Evolutionary conservation across 2,888 invertebrate genomes (phyloP).

Genomic region (Theristus sp.): DNA sequence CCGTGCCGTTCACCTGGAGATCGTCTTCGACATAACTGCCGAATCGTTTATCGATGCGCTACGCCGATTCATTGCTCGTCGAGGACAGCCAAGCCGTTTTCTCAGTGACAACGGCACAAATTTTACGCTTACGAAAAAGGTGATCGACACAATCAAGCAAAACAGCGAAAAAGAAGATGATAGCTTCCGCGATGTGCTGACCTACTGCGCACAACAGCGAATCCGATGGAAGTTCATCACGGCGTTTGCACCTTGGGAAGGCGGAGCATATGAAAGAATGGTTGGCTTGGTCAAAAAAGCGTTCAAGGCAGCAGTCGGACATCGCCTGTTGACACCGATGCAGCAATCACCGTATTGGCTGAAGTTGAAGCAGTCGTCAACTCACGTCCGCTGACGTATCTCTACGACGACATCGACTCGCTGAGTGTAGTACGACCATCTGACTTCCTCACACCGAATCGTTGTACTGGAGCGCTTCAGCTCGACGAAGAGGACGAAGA

Average conservation of each 20-base stretch:
- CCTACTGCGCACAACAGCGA: slow-evolving; percentile 3
- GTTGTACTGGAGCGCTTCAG: background rate
- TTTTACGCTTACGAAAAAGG: slow-evolving; percentile 12
- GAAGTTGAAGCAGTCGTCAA: slow-evolving; percentile 2
- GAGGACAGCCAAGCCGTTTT: slow-evolving; percentile 14
- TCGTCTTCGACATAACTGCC: no score
- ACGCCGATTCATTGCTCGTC: no score
- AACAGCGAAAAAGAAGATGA: background rate
- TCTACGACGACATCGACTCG: no score
- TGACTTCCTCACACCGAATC: background rate
- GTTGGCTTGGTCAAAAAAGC: slow-evolving; percentile 25
- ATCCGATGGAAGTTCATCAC: slow-evolving; percentile 26
- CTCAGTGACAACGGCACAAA: slow-evolving; percentile 29
- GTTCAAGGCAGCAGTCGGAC: background rate
- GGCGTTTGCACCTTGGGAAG: slow-evolving; percentile 31
- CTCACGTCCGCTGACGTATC: slow-evolving; percentile 1
- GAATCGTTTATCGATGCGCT: no score
- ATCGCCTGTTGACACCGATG: background rate
- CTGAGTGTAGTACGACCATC: no score
- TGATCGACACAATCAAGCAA: background rate
- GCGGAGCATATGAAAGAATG: slow-evolving; percentile 31
- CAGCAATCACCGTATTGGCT: background rate
- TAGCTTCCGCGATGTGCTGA: background rate
- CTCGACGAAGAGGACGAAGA: background rate
- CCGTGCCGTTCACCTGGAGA: no score